These are phyloP conservation scores for Nephila pilipes DNA, from an alignment of 1,140 invertebrate species.

Conservation along the genomic window DNA sequence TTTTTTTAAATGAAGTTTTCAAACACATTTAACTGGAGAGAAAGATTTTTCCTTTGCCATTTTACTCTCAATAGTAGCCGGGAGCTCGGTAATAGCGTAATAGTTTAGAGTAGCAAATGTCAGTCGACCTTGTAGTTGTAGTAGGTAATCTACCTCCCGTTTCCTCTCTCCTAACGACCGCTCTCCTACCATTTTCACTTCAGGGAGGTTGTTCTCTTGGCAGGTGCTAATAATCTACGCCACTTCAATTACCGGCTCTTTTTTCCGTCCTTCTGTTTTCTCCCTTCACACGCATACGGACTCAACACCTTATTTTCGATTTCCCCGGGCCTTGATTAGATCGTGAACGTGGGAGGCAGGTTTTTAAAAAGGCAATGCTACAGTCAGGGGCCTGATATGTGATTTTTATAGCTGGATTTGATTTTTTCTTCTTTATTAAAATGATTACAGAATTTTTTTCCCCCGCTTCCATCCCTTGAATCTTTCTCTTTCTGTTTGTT, in stretches of 20 bases:
- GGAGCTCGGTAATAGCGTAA: constrained; percentile 15
- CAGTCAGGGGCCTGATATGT: neutral
- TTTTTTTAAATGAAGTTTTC: too few relatives aligned
- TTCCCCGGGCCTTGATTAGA: neutral
- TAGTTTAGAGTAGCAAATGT: constrained; percentile 49
- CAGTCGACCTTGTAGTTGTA: constrained; percentile 56
- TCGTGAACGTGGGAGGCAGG: constrained; percentile 7
- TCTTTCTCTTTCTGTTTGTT: neutral
- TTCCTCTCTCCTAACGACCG: constrained; percentile 48
- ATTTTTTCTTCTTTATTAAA: neutral
- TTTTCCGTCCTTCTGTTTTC: neutral
- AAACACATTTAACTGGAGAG: too few relatives aligned
- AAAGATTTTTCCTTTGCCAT: too few relatives aligned
- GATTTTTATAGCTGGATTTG: constrained; percentile 6
- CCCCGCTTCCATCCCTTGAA: neutral
- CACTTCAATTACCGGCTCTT: constrained; percentile 59
- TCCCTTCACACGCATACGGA: neutral
- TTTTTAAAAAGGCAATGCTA: neutral
- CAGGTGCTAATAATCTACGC: constrained; percentile 69
- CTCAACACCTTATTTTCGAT: constrained; percentile 22
- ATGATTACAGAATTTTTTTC: neutral
- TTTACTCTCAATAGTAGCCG: neutral
- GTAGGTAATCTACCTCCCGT: constrained; percentile 61
- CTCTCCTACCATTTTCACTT: constrained; percentile 52
- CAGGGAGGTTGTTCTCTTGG: constrained; percentile 60